Conservation (phyloP, 2,888 invertebrate species). For the Sialis fuliginosa region DNA sequence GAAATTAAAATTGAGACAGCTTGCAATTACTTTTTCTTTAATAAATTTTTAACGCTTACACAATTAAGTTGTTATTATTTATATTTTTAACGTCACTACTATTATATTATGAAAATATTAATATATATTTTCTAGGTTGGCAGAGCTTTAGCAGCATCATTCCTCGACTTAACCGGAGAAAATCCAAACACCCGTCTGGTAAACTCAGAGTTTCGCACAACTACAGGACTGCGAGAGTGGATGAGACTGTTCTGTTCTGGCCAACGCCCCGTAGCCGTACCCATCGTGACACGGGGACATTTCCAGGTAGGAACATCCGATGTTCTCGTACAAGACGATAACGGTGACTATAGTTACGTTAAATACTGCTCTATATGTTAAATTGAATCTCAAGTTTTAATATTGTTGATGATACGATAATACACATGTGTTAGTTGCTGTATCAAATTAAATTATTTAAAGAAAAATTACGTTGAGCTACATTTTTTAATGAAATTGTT, state of each 20-base stretch:
- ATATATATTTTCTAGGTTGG: constrained; percentile 44
- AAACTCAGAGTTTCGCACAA: constrained; percentile 60
- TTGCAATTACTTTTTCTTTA: too few species aligned
- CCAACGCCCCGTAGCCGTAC: background rate
- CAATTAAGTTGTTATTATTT: constrained; percentile 1
- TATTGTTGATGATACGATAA: too few species aligned
- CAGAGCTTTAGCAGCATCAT: constrained; percentile 62
- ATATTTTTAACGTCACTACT: constrained; percentile 2
- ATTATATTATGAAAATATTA: background rate
- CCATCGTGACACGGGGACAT: background rate
- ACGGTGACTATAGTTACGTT: constrained; percentile 3
- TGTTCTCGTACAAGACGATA: background rate
- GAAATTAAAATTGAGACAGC: too few species aligned
- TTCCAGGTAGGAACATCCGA: constrained; percentile 8
- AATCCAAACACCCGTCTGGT: constrained; percentile 69
- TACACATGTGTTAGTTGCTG: too few species aligned
- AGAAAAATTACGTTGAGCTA: too few species aligned
- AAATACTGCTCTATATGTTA: constrained; percentile 5
- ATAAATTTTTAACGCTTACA: too few species aligned
- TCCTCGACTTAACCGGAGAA: constrained; percentile 61
- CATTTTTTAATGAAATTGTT: background rate
- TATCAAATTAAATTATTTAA: too few species aligned
- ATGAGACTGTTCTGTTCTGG: constrained; percentile 24
- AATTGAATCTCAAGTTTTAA: too few species aligned
- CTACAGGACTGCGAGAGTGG: constrained; percentile 49